Conservation (phyloP, 2,888 invertebrate genomes). For the Sicus ferrugineus region DNA sequence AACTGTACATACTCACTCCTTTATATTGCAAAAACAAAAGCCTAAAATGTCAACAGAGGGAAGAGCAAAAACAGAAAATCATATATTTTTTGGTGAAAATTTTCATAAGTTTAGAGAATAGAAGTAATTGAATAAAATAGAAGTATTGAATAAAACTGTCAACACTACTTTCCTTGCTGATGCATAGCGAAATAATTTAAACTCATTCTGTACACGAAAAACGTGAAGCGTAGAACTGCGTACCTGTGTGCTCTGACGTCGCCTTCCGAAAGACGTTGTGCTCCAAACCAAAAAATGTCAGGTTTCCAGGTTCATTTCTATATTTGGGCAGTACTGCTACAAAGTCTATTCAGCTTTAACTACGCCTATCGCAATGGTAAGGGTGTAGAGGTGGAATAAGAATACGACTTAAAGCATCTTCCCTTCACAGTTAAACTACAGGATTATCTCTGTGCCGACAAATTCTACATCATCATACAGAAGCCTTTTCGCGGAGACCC, state of each 20-base stretch:
- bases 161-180: too few relatives aligned
- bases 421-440: slow-evolving; percentile 53
- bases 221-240: too few relatives aligned
- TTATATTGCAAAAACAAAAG: neutral
- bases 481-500: slow-evolving; percentile 57
- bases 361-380: slow-evolving; percentile 49
- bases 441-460: slow-evolving; percentile 59
- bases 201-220: too few relatives aligned
- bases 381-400: slow-evolving; percentile 24
- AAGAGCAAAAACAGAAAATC: neutral
- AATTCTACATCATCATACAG: slow-evolving; percentile 51
- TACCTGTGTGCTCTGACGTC: neutral
- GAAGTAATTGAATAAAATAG: too few relatives aligned
- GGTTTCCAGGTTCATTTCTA: slow-evolving; percentile 36
- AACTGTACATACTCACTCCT: neutral
- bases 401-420: neutral
- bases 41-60: neutral
- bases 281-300: slow-evolving; percentile 40
- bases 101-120: too few relatives aligned
- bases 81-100: too few relatives aligned
- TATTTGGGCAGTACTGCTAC: slow-evolving; percentile 32
- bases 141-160: too few relatives aligned
- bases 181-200: too few relatives aligned
- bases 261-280: neutral
- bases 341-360: slow-evolving; percentile 34